Conservation (phyloP, 2,113 vertebrate genomes). For the Tenrec ecaudatus region DNA sequence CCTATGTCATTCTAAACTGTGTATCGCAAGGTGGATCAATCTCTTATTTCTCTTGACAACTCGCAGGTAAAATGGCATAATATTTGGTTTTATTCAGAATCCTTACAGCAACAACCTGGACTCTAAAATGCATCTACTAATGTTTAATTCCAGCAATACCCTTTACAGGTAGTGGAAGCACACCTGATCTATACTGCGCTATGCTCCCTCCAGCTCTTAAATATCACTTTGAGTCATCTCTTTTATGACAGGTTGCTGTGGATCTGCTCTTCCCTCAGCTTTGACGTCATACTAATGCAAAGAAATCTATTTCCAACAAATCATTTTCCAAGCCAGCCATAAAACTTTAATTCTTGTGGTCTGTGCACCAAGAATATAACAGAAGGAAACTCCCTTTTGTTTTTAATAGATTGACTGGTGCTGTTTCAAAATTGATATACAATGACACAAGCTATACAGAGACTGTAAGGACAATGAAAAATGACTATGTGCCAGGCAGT, state of each 20-base stretch:
- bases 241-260: not conserved
- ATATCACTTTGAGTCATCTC: constrained; percentile 7
- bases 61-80: not conserved
- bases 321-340: not conserved
- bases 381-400: constrained; percentile 17
- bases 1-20: not conserved
- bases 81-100: constrained; percentile 8
- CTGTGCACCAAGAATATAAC: not conserved
- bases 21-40: not conserved
- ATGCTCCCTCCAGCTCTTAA: not conserved
- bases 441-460: constrained; percentile 20
- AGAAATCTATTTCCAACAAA: constrained; percentile 28
- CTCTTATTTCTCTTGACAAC: constrained; percentile 2
- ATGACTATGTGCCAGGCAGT: not conserved
- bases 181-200: not conserved
- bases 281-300: constrained; percentile 1
- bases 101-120: not conserved
- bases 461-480: constrained; percentile 32
- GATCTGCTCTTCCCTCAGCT: not conserved
- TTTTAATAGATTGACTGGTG: not conserved
- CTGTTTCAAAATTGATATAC: not conserved
- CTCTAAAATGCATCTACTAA: not conserved
- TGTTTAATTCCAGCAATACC: not conserved
- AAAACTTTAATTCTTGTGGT: constrained; percentile 24
- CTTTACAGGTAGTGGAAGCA: not conserved